Evolutionary conservation across 2,113 vertebrate species (phyloP).

Genomic region (Gavia stellata): DNA sequence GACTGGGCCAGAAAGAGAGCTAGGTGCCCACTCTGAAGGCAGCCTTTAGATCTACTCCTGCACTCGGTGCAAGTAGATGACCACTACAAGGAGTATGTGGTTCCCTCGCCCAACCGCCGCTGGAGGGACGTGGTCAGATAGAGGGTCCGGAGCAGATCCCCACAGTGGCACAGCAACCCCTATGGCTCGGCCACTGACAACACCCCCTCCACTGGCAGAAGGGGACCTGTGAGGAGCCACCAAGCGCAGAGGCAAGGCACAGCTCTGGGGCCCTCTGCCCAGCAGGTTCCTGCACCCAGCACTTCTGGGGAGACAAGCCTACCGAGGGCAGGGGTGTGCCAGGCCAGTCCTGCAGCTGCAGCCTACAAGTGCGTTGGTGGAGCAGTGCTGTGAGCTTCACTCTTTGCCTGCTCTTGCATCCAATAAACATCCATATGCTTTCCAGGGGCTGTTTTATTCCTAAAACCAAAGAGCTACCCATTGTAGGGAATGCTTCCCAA

Average conservation of each 20-base stretch:
- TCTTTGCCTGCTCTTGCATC: neutral
- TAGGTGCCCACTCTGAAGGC: accelerated
- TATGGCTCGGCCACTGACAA: accelerated
- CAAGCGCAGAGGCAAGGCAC: accelerated
- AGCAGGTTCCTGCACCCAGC: neutral
- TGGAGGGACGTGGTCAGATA: neutral
- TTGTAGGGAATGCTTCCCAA: neutral
- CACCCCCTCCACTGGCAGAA: accelerated
- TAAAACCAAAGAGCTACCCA: no score
- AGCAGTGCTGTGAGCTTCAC: neutral
- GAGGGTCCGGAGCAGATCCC: neutral
- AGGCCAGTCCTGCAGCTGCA: accelerated
- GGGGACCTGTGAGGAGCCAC: no score
- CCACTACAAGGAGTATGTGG: neutral
- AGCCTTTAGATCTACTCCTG: neutral
- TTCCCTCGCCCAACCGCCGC: neutral
- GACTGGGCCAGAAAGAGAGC: no score
- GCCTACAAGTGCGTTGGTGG: accelerated
- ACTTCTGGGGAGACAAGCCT: accelerated
- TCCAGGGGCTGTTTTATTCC: neutral
- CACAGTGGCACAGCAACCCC: accelerated
- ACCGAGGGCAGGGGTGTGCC: accelerated
- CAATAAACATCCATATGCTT: neutral
- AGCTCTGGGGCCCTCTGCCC: no score
- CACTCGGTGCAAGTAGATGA: accelerated